Evolutionary conservation across 64 coral and sea anemone genomes (phyloP).

Genomic region (Pocillopora damicornis): DNA sequence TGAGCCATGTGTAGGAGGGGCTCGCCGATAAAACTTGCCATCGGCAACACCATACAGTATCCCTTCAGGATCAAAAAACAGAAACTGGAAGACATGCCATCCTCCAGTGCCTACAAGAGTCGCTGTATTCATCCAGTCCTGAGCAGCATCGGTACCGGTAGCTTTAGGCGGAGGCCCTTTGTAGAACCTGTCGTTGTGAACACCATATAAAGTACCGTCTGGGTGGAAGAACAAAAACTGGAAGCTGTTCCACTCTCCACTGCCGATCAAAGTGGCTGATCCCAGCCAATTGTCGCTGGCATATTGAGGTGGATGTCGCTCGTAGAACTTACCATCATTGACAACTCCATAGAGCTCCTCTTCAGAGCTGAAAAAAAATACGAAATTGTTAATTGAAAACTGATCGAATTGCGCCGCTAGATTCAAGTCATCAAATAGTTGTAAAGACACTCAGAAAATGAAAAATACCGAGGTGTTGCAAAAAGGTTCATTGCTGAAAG

Average conservation of each 20-base stretch:
- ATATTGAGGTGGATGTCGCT: neutral
- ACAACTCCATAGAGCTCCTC: too few relatives aligned
- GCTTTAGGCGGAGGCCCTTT: neutral
- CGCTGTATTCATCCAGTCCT: neutral
- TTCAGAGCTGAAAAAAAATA: too few relatives aligned
- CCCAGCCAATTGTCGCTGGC: slow-evolving; percentile 8
- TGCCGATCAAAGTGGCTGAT: neutral
- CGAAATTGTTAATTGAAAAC: too few relatives aligned
- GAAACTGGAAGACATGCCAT: neutral
- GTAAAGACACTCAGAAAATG: too few relatives aligned
- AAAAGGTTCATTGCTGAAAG: too few relatives aligned
- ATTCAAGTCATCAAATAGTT: too few relatives aligned
- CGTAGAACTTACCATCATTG: neutral
- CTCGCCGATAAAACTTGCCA: neutral
- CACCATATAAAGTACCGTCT: neutral
- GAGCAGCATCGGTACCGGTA: neutral
- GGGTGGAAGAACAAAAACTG: neutral
- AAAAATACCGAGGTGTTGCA: too few relatives aligned
- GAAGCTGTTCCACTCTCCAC: neutral
- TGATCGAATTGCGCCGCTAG: too few relatives aligned
- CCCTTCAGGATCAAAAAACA: slow-evolving; percentile 1
- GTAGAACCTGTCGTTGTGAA: neutral
- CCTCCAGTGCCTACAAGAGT: neutral
- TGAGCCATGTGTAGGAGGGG: neutral
- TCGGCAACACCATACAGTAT: neutral